Conservation (phyloP, 2,888 invertebrate genomes). For the Tetramorium bicarinatum region DNA sequence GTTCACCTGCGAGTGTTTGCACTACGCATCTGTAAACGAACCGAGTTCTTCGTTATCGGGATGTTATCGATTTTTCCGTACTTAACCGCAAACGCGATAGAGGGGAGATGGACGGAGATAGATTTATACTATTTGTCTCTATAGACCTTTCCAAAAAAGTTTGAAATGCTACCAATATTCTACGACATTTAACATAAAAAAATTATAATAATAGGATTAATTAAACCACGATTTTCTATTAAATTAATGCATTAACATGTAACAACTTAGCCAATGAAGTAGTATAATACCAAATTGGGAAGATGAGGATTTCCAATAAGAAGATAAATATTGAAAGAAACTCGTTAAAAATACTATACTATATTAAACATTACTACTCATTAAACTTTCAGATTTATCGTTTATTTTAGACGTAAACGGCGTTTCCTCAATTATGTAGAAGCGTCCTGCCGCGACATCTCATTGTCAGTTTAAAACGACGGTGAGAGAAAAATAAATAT, state of each 20-base stretch:
- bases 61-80: not conserved
- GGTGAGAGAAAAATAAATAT: conserved; percentile 31
- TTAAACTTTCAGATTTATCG: not conserved
- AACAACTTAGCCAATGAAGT: not conserved
- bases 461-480: conserved; percentile 19
- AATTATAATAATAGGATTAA: not conserved
- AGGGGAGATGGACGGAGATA: not conserved
- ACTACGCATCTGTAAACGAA: conserved; percentile 14
- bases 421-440: conserved; percentile 11
- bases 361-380: not conserved
- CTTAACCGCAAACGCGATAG: not conserved
- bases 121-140: not conserved
- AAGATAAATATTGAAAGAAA: not conserved
- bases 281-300: not conserved
- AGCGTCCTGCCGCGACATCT: not conserved
- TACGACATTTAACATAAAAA: not conserved
- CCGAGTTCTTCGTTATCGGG: not conserved
- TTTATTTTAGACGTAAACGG: not conserved
- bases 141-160: not conserved
- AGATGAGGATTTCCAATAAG: not conserved
- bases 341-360: too few relatives aligned
- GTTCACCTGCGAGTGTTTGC: not conserved
- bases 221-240: not conserved
- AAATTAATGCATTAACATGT: not conserved
- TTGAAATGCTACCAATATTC: not conserved